Conservation (phyloP, 64 coral and sea anemone species). For the Pocillopora damicornis region DNA sequence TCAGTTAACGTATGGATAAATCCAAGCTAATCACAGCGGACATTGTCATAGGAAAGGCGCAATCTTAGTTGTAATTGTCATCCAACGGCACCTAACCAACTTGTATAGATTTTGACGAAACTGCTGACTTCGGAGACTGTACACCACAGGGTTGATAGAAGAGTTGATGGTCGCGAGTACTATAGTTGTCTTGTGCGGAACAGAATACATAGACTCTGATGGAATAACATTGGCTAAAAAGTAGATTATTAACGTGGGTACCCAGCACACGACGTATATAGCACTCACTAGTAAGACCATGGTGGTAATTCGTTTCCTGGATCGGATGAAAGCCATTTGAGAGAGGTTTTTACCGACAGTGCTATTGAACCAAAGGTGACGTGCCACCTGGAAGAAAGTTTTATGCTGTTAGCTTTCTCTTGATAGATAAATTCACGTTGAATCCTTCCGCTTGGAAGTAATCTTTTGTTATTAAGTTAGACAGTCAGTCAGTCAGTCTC, state of each 20-base stretch:
- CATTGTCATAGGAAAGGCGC: not conserved
- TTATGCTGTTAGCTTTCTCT: too few species aligned
- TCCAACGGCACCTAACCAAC: not conserved
- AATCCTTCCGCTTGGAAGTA: too few species aligned
- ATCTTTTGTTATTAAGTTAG: too few species aligned
- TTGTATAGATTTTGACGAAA: slow-evolving; percentile 5
- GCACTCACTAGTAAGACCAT: slow-evolving; percentile 4
- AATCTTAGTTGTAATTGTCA: not conserved
- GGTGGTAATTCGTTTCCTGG: slow-evolving; percentile 16
- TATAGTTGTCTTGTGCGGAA: slow-evolving; percentile 14
- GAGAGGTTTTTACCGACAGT: not conserved
- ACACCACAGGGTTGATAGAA: slow-evolving; percentile 21
- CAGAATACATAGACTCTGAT: slow-evolving; percentile 19
- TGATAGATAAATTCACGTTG: too few species aligned
- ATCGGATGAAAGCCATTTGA: slow-evolving; percentile 10
- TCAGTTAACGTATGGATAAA: not conserved
- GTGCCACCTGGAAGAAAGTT: not conserved
- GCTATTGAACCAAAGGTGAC: slow-evolving; percentile 9
- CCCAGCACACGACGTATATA: slow-evolving; percentile 12
- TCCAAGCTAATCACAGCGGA: not conserved
- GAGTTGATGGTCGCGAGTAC: slow-evolving; percentile 26
- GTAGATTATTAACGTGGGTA: slow-evolving; percentile 20
- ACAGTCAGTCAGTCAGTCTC: too few species aligned
- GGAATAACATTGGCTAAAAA: slow-evolving; percentile 3
- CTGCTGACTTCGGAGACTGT: slow-evolving; percentile 35